Percentiles rank a stretch among this genome's conserved stretches.
Conservation (phyloP, 2,797 vertebrate species). For the Saxicola maurus region DNA sequence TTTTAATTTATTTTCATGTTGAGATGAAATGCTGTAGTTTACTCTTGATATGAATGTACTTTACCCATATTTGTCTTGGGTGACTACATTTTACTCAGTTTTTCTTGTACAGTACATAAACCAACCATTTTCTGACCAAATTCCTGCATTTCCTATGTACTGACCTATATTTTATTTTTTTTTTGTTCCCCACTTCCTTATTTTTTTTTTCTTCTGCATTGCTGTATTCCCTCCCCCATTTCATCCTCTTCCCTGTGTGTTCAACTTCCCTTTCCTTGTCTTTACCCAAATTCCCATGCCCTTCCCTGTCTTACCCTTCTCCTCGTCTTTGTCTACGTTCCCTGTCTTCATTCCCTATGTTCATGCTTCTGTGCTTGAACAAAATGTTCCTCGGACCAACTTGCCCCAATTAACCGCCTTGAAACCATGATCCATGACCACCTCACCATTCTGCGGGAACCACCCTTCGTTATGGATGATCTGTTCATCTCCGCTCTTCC, state of each 20-base stretch:
- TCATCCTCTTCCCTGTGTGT: slow-evolving; percentile 78
- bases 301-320: slow-evolving; percentile 72
- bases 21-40: slow-evolving; percentile 82
- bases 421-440: slow-evolving; percentile 97
- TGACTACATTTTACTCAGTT: slow-evolving; percentile 91
- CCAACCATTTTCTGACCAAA: slow-evolving; percentile 99
- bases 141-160: slow-evolving; percentile 99
- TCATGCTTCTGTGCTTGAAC: slow-evolving; percentile 90
- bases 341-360: slow-evolving; percentile 79
- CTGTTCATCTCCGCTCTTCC: slow-evolving; percentile 98
- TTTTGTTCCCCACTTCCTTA: slow-evolving; percentile 88
- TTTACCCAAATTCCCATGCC: slow-evolving; percentile 77
- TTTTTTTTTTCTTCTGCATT: slow-evolving; percentile 83
- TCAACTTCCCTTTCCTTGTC: slow-evolving; percentile 78
- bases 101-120: slow-evolving; percentile 93
- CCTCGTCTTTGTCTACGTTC: slow-evolving; percentile 77
- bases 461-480: slow-evolving; percentile 99
- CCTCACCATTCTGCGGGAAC: slow-evolving; percentile 98
- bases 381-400: slow-evolving; percentile 89
- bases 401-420: slow-evolving; percentile 92
- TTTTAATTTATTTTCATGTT: slow-evolving; percentile 75
- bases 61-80: slow-evolving; percentile 90
- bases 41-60: slow-evolving; percentile 88
- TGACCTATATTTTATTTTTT: slow-evolving; percentile 98
- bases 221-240: slow-evolving; percentile 79